Evolutionary conservation across 2,113 vertebrate genomes (phyloP), one percentile per base, ranked within the genome.

Genomic region (Eulemur rufifrons): DNA sequence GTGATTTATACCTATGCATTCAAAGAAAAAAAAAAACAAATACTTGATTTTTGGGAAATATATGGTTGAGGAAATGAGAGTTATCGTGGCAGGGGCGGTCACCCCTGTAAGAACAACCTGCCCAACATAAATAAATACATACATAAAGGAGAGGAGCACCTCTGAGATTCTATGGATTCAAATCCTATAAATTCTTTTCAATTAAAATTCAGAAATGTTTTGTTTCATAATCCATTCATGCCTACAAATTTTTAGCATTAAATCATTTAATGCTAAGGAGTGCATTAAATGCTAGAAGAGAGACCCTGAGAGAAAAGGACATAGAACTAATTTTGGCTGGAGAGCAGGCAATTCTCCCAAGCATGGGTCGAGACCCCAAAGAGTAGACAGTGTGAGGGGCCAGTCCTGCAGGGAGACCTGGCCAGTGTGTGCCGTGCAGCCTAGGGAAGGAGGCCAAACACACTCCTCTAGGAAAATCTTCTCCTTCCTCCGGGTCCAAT

Each of bases 141-240:
- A 13, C 61, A 63, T 10, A 25, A 63, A 64, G 52, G 52, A 73
- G 9, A 80, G 86, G 23, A 77, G 56, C 54, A 23, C 1, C 25
- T 74, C 14, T 39, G 89, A 91, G 63, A 50, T 78, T 73, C 21
- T 77, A 34, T 59, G 18, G 15, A 78, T 95, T 85, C 6, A 37
- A 88, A 82, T 47, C 6, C 34, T 86, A 42, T 66, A 64, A 47
- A 54, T 80, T 90, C 25, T 90, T 2, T 37, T 54, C n/a, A 63
- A 23, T 88, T 63, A 76, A 81, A 85, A 76, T 93, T 78, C 25
- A 74, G 50, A 68, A 45, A 52, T 59, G 27, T 74, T 83, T 89
- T 82, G 63, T 8, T 13, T 18, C 47, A 86, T 54, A 95, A 68
- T 20, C 13, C 11, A 14, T 18, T 82, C 59, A 21, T 20, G 13